A percentile compares a stretch with the other conserved stretches of the same genome.
These are phyloP conservation scores for Lepidonotus clava DNA, from an alignment of 2,888 invertebrate genomes.

Conservation along the genomic window DNA sequence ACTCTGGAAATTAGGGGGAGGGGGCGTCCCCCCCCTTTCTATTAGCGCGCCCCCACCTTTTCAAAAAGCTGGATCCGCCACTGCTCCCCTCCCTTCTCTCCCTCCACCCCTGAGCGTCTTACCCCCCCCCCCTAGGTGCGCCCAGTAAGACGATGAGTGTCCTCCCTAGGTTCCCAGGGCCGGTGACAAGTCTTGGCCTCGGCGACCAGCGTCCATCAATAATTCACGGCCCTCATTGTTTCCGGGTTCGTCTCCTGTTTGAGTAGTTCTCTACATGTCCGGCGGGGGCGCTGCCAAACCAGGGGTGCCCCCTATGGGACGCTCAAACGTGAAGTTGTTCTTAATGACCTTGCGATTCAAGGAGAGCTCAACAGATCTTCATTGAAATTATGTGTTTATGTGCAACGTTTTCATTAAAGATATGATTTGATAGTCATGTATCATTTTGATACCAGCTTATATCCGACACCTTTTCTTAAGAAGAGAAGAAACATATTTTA, in stretches of 20 bases:
- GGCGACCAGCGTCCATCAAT: not conserved
- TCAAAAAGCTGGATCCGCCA: not conserved
- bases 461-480: too few species aligned
- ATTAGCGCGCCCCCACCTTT: not conserved
- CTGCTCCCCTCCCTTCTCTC: not conserved
- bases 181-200: conserved; percentile 21
- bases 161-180: not conserved
- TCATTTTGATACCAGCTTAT: too few species aligned
- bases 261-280: conserved; percentile 27
- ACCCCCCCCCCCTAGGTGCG: not conserved
- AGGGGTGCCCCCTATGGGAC: conserved; percentile 8
- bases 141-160: not conserved
- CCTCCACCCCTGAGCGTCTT: not conserved
- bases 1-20: too few species aligned
- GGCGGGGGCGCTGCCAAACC: not conserved
- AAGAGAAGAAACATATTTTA: too few species aligned
- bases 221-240: conserved; percentile 22
- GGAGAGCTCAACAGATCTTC: too few species aligned
- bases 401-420: too few species aligned
- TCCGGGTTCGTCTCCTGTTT: conserved; percentile 21
- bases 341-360: too few species aligned
- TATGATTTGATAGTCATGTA: too few species aligned
- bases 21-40: not conserved
- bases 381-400: too few species aligned
- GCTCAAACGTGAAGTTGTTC: too few species aligned